Evolutionary conservation across 2,888 invertebrate genomes (phyloP).

Genomic region (Dendrolimus houi): DNA sequence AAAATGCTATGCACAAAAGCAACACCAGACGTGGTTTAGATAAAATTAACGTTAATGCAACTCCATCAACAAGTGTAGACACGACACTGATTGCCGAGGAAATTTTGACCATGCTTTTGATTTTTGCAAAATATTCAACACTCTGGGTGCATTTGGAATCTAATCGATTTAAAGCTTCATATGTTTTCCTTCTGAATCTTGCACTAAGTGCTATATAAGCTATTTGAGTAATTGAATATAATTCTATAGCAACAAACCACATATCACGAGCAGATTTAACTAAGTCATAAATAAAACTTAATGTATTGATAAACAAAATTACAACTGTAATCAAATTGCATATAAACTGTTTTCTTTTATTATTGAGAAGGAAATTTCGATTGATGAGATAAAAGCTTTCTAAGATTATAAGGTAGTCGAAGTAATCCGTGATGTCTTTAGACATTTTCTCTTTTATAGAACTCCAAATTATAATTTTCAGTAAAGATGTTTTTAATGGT

Average conservation of each 20-base stretch:
- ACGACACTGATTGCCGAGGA: constrained; percentile 14
- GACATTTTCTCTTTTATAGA: constrained; percentile 1
- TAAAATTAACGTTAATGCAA: constrained; percentile 20
- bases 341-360: constrained; percentile 14
- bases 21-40: constrained; percentile 15
- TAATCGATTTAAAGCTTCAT: constrained; percentile 25
- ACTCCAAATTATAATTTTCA: too few species aligned
- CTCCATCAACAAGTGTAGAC: constrained; percentile 27
- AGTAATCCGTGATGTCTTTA: constrained; percentile 16
- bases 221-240: constrained; percentile 21
- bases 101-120: constrained; percentile 14
- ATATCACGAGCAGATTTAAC: constrained; percentile 10
- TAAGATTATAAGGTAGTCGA: constrained; percentile 26
- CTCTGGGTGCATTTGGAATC: constrained; percentile 32
- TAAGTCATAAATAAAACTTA: constrained; percentile 18
- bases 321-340: constrained; percentile 24
- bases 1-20: constrained; percentile 25
- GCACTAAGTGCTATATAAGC: constrained; percentile 19
- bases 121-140: constrained; percentile 13
- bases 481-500: too few species aligned
- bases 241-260: constrained; percentile 18
- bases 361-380: constrained; percentile 30
- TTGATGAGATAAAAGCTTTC: constrained; percentile 42
- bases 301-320: constrained; percentile 10
- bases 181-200: constrained; percentile 16